These are phyloP conservation scores for Chloroceryle aenea DNA, from an alignment of 2,113 vertebrate genomes.

Conservation along the genomic window DNA sequence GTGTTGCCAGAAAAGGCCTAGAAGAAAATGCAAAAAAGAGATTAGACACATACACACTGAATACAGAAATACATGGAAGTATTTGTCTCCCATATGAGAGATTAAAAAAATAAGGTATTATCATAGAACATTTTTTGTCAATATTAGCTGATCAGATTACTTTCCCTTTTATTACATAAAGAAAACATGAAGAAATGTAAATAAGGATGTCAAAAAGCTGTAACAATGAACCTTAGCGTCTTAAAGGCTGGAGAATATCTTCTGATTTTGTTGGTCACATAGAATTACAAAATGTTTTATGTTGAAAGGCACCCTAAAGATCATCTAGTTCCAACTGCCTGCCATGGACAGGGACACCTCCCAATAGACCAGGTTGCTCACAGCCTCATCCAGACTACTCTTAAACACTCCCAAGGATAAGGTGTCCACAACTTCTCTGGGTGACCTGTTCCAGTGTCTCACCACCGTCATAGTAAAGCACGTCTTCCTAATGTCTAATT, in stretches of 20 bases:
- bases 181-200: neutral
- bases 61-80: neutral
- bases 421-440: too few species aligned
- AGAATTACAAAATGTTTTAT: too few species aligned
- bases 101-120: neutral
- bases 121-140: neutral
- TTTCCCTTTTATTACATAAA: neutral
- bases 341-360: too few species aligned
- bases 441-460: too few species aligned
- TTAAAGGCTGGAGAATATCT: neutral
- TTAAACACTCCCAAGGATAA: too few species aligned
- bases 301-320: too few species aligned
- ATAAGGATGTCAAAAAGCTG: neutral
- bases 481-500: too few species aligned
- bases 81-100: neutral
- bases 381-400: too few species aligned
- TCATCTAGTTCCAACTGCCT: too few species aligned
- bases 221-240: neutral
- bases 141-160: neutral
- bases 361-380: too few species aligned
- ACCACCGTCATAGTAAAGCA: too few species aligned
- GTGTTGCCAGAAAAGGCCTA: slow-evolving; percentile 86
- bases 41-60: neutral
- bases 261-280: neutral
- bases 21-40: slow-evolving; percentile 22